Evolutionary conservation across 2,797 vertebrate species (phyloP).

Genomic region (Chloroceryle inda): DNA sequence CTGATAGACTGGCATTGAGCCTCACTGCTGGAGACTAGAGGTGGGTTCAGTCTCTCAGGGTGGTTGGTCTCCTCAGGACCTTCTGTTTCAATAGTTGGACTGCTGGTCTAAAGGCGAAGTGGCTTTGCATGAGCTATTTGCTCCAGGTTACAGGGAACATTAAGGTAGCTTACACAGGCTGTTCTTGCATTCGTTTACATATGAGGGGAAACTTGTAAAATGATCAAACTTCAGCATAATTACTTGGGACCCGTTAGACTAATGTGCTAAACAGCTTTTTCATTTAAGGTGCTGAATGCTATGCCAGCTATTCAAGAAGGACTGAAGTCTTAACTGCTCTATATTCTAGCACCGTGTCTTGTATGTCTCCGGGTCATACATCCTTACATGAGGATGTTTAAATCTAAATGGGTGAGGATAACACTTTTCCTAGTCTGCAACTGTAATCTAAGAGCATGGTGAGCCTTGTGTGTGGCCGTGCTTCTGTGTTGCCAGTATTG

Average conservation of each 20-base stretch:
- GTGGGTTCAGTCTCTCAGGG: background rate
- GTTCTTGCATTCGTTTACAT: slow-evolving; percentile 42
- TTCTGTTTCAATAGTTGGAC: background rate
- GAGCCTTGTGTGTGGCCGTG: slow-evolving; percentile 52
- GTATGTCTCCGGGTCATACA: background rate
- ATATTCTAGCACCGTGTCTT: slow-evolving; percentile 3
- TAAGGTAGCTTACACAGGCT: slow-evolving; percentile 30
- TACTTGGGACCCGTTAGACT: slow-evolving; percentile 24
- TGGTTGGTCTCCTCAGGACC: background rate
- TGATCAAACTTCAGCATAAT: slow-evolving; percentile 52
- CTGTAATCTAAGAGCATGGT: slow-evolving; percentile 59
- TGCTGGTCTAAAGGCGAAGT: background rate
- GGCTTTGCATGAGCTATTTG: background rate
- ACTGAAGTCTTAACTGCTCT: slow-evolving; percentile 27
- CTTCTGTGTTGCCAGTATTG: slow-evolving; percentile 43
- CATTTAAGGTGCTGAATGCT: background rate
- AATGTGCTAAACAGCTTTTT: slow-evolving; percentile 60
- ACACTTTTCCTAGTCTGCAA: slow-evolving; percentile 13
- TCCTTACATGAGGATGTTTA: slow-evolving; percentile 39
- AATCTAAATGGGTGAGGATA: slow-evolving; percentile 41
- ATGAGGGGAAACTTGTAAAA: slow-evolving; percentile 58
- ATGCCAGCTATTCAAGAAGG: slow-evolving; percentile 38
- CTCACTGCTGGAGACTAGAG: background rate
- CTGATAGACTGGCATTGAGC: background rate
- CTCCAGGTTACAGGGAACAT: slow-evolving; percentile 26